A percentile compares a stretch with the other conserved stretches of the same genome.
Conservation (phyloP, 2,797 vertebrate species). For the Rhinoraja longicauda region DNA sequence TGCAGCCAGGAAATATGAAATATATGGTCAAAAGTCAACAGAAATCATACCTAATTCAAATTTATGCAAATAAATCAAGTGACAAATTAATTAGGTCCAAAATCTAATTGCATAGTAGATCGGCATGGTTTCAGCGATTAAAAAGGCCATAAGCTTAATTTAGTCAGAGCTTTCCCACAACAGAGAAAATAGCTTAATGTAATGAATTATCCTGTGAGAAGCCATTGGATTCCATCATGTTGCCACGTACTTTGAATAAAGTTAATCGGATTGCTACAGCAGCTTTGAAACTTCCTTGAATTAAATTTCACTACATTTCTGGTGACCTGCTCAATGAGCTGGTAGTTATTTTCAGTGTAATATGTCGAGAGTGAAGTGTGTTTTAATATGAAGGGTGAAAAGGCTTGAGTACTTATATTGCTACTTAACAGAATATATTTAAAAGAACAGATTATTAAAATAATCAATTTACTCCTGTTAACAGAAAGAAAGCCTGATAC, state of each 20-base stretch:
- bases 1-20: background rate
- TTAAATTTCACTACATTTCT: slow-evolving; percentile 5
- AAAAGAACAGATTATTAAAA: background rate
- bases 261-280: background rate
- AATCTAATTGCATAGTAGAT: background rate
- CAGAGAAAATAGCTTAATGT: slow-evolving; percentile 5
- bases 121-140: slow-evolving; percentile 9
- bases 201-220: background rate
- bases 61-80: background rate
- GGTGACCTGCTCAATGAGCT: slow-evolving; percentile 17
- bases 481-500: background rate
- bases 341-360: background rate
- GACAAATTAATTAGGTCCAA: background rate
- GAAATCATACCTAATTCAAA: background rate
- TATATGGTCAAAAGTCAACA: background rate
- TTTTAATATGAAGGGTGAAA: background rate
- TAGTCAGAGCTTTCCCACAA: background rate
- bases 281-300: background rate
- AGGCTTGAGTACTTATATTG: background rate
- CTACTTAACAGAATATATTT: background rate
- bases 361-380: background rate
- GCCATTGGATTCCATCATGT: background rate
- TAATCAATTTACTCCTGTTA: background rate
- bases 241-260: slow-evolving; percentile 4
- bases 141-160: background rate